These are phyloP conservation scores for Bombyx huttoni DNA, from an alignment of 2,888 invertebrate genomes.

Conservation along the genomic window DNA sequence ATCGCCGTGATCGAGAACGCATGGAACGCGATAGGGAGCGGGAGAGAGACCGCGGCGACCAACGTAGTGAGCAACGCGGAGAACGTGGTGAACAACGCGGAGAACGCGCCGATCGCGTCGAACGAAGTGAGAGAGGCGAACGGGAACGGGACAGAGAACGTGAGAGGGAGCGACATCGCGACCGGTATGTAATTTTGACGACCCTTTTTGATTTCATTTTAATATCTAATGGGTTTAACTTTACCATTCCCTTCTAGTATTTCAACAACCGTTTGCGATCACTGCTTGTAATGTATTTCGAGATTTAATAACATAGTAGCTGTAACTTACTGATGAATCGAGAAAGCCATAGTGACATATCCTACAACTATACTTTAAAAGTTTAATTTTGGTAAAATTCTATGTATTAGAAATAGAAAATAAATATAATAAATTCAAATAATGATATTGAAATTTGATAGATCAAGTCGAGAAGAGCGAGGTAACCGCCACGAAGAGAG, in stretches of 20 bases:
- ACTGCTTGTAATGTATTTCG: no score
- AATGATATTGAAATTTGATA: constrained; percentile 3
- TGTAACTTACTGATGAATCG: no score
- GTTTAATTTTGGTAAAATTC: no score
- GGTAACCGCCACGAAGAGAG: constrained; percentile 23
- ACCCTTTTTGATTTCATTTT: not conserved
- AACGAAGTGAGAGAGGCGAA: constrained; percentile 9
- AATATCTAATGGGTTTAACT: no score
- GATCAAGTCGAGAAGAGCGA: constrained; percentile 31
- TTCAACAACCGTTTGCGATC: no score
- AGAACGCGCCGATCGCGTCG: constrained; percentile 11
- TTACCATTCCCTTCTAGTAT: no score
- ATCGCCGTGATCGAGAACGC: constrained; percentile 52
- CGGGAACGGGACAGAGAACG: constrained; percentile 19
- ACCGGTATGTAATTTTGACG: constrained; percentile 1
- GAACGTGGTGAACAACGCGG: constrained; percentile 6
- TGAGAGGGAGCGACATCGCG: constrained; percentile 11
- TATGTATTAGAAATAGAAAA: no score
- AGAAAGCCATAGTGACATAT: no score
- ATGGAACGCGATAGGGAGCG: constrained; percentile 56
- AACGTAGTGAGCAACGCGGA: constrained; percentile 8
- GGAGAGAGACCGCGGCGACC: constrained; percentile 30
- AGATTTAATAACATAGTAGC: no score
- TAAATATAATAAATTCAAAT: constrained; percentile 4
- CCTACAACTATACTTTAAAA: no score